A percentile compares a stretch with the other conserved stretches of the same genome.
Conservation (phyloP, 1,140 invertebrate species). For the Aphis craccivora region DNA sequence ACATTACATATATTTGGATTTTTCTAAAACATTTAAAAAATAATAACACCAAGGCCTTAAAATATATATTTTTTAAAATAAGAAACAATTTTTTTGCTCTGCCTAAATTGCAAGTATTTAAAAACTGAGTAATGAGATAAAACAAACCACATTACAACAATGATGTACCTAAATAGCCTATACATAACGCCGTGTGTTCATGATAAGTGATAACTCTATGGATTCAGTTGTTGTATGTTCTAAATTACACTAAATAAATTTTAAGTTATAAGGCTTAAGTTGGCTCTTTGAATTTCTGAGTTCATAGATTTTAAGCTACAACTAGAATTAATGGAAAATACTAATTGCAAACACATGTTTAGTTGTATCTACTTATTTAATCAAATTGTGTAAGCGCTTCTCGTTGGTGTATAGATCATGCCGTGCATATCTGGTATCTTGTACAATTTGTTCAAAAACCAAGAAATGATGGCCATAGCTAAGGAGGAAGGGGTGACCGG, state of each 20-base stretch:
- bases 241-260: neutral
- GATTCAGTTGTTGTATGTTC: too few species aligned
- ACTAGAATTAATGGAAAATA: too few species aligned
- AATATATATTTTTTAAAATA: neutral
- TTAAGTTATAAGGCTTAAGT: neutral
- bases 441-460: constrained; percentile 60
- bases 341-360: neutral
- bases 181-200: neutral
- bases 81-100: neutral
- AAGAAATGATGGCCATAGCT: constrained; percentile 58
- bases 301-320: neutral
- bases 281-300: neutral
- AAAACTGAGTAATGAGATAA: neutral
- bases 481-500: constrained; percentile 53
- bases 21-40: too few species aligned
- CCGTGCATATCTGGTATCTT: constrained; percentile 60
- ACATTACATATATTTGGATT: too few species aligned
- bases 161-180: neutral
- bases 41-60: too few species aligned
- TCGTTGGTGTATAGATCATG: constrained; percentile 58
- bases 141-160: neutral
- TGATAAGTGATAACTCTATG: neutral
- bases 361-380: neutral
- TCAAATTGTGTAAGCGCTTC: neutral
- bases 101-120: neutral